Base-by-base conservation (phyloP, 2,888 invertebrate genomes). In the Phyto melanocephala region DNA sequence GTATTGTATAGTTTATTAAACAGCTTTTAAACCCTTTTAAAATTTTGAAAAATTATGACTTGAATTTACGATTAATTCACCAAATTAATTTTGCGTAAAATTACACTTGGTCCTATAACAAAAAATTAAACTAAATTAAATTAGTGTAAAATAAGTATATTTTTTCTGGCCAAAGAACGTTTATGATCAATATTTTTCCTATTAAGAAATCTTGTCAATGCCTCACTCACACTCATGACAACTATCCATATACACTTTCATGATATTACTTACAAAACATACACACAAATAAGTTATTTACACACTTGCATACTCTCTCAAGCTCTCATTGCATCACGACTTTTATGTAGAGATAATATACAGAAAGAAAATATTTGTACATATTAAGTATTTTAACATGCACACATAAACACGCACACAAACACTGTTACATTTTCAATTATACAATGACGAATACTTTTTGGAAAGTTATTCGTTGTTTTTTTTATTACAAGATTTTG, bases 361-460 rank as follows among this genome's bases (percentile, higher is more conserved):
- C 35, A n/a, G 6, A 28, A 40, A 45, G 47, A 17, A 28, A 28
- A 28, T 42, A 22, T 24, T 63, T 22, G 11, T 33, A 45, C 47
- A 42, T 22, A 67, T 3, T 22, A 45, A 72, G 50, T 10, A 10
- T 22, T 65, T 47, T 50, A 4, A 62, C 52, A 58, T 20, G 37
- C 13, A 22, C 54, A 60, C 50, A 40, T 4, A 33, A 5, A 11
- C 17, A 37, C 3, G 22, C 20, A 22, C 10, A 40, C 24, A 60
- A 17, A 17, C 35, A 24, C 17, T 54, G 42, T 60, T 15, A 65
- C 58, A 65, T 24, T 70, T 77, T 68, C 68, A 60, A 37, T 68
- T 54, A 78, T 22, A 68, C 15, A 47, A 75, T 37, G 75, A 50
- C 63, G 58, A 58, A 76, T 65, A 52, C 24, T 60, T 54, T 20